phyloP scores from a whole-genome alignment of 2,888 invertebrate genomes.

The Chromoteleia sp. region DNA sequence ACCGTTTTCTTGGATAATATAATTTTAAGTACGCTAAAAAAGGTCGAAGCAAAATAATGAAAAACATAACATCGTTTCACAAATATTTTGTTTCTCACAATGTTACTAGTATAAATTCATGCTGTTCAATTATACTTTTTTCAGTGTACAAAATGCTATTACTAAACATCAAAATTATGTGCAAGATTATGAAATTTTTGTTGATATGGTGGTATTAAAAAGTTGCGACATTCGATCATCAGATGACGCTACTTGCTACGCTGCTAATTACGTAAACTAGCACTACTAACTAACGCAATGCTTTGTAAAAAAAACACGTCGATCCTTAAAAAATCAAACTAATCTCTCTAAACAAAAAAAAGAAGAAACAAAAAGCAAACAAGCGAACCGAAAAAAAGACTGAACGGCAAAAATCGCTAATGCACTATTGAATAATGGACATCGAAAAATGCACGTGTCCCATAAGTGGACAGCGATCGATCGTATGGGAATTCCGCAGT shows the following conservation, averaged over 20 bases:
- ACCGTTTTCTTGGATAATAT: conserved; percentile 4
- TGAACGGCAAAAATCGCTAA: conserved; percentile 48
- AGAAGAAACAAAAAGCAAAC: conserved; percentile 13
- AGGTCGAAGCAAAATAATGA: too few species aligned
- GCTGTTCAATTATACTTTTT: too few species aligned
- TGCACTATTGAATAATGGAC: conserved; percentile 70
- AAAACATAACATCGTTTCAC: too few species aligned
- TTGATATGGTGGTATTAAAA: too few species aligned
- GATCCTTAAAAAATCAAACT: conserved; percentile 28
- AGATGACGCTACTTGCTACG: conserved; percentile 40
- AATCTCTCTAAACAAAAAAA: conserved; percentile 26
- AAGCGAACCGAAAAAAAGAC: conserved; percentile 22
- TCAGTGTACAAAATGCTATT: too few species aligned
- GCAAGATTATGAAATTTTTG: too few species aligned
- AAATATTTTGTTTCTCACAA: too few species aligned
- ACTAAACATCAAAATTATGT: too few species aligned
- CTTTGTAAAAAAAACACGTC: conserved; percentile 61
- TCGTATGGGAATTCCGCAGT: conserved; percentile 61
- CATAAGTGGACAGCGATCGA: conserved; percentile 61
- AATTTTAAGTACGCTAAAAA: too few species aligned
- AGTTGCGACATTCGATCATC: not conserved
- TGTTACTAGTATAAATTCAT: too few species aligned
- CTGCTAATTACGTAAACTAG: conserved; percentile 40
- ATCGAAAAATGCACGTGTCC: conserved; percentile 63
- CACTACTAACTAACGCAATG: conserved; percentile 59